Evolutionary conservation across 2,797 vertebrate species (phyloP).

Genomic region (Smutsia gigantea): DNA sequence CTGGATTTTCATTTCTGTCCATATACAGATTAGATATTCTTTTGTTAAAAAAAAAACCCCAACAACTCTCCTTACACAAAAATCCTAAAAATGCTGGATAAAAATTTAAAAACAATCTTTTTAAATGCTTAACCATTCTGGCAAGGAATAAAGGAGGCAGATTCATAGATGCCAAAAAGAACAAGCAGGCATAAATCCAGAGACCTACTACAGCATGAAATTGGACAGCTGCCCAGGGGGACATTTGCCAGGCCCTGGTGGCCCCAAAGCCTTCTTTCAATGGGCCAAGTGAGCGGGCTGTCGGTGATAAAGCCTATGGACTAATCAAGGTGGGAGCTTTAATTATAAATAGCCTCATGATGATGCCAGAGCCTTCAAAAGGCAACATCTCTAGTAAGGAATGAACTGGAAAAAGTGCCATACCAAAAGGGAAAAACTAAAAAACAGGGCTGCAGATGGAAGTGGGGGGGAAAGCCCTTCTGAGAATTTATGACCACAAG

Average conservation of each 20-base stretch:
- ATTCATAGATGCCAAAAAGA: constrained; percentile 1
- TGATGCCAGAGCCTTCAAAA: constrained; percentile 16
- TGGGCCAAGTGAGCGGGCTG: not conserved
- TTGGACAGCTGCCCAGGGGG: not conserved
- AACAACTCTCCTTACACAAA: not conserved
- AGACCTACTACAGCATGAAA: not conserved
- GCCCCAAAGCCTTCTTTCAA: not conserved
- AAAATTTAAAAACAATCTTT: constrained; percentile 35
- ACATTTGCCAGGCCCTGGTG: not conserved
- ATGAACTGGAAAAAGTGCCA: constrained; percentile 21
- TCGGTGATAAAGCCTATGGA: not conserved
- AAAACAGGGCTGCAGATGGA: constrained; percentile 19
- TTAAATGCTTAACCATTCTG: constrained; percentile 49
- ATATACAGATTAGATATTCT: not conserved
- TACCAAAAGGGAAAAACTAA: constrained; percentile 47
- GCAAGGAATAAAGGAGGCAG: constrained; percentile 59
- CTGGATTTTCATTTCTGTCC: constrained; percentile 10
- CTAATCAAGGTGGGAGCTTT: not conserved
- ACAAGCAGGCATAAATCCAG: constrained; percentile 43
- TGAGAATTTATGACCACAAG: constrained; percentile 65
- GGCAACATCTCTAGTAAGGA: constrained; percentile 9
- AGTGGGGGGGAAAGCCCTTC: not conserved
- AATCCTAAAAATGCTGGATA: constrained; percentile 56
- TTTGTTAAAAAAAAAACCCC: not conserved
- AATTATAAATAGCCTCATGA: not conserved